Percentiles rank a stretch among this genome's conserved stretches.
phyloP scores from a whole-genome alignment of 2,797 vertebrate species.

The Nasua narica region DNA sequence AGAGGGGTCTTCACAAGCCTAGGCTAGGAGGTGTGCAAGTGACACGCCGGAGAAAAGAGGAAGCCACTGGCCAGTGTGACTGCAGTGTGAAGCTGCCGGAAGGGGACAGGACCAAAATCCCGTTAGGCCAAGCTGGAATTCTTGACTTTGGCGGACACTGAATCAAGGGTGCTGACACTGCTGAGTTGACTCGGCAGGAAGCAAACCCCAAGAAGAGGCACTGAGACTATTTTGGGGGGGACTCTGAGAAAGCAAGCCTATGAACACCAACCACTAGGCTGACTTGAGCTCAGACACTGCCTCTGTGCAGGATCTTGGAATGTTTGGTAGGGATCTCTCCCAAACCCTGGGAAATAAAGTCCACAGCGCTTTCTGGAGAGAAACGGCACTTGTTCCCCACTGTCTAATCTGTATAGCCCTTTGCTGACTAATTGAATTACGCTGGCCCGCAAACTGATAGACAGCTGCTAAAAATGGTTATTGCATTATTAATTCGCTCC shows the following conservation, averaged over 20 bases:
- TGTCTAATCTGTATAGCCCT: constrained; percentile 79
- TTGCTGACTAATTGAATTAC: constrained; percentile 87
- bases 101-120: neutral
- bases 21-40: neutral
- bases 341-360: constrained; percentile 33
- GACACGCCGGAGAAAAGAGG: neutral
- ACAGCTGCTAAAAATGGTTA: constrained; percentile 88
- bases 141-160: neutral
- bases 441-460: constrained; percentile 84
- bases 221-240: neutral
- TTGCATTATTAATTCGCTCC: constrained; percentile 87
- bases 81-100: neutral
- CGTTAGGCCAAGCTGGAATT: too few species aligned
- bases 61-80: fast-evolving
- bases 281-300: neutral
- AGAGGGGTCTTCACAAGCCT: neutral
- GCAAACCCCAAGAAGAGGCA: neutral
- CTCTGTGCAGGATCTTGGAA: neutral
- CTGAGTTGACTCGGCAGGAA: neutral
- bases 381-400: constrained; percentile 1
- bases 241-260: neutral
- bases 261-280: neutral
- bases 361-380: constrained; percentile 6
- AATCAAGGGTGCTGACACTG: neutral
- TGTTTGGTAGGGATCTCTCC: neutral